phyloP scores from a whole-genome alignment of 2,113 vertebrate species.

The Protobothrops mucrosquamatus region DNA sequence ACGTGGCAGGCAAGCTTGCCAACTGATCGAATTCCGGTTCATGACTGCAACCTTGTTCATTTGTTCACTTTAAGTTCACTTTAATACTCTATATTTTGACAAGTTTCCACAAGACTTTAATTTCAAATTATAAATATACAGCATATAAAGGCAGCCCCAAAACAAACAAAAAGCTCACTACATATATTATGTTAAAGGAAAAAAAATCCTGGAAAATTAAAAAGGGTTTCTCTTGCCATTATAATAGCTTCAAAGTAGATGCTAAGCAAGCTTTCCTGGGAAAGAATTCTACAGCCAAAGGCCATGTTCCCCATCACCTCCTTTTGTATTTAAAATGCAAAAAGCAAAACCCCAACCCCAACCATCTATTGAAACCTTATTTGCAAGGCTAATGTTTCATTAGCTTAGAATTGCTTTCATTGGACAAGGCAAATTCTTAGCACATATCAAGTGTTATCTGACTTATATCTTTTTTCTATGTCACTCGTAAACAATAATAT shows the following conservation, averaged over 20 bases:
- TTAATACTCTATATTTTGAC: not conserved
- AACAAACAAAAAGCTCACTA: not conserved
- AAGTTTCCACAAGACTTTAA: not conserved
- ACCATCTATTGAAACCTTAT: no score
- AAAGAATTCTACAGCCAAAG: not conserved
- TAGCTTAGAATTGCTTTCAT: not conserved
- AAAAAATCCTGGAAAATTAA: not conserved
- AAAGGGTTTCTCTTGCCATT: not conserved
- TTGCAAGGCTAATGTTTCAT: not conserved
- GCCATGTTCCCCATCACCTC: not conserved
- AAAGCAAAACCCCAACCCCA: not conserved
- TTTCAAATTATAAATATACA: not conserved
- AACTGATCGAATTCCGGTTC: not conserved
- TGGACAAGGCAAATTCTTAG: not conserved
- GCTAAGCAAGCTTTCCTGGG: not conserved
- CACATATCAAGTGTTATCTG: not conserved
- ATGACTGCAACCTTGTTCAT: not conserved
- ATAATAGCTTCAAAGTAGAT: not conserved
- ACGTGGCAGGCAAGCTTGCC: not conserved
- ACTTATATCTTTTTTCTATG: not conserved
- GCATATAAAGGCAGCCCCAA: not conserved
- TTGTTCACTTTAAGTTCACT: not conserved
- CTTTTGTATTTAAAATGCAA: not conserved
- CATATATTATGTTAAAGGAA: not conserved
- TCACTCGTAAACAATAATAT: not conserved